A percentile compares a stretch with the other conserved stretches of the same genome.
Evolutionary conservation across 2,888 invertebrate genomes (phyloP).

Genomic region (Helobdella robusta): DNA sequence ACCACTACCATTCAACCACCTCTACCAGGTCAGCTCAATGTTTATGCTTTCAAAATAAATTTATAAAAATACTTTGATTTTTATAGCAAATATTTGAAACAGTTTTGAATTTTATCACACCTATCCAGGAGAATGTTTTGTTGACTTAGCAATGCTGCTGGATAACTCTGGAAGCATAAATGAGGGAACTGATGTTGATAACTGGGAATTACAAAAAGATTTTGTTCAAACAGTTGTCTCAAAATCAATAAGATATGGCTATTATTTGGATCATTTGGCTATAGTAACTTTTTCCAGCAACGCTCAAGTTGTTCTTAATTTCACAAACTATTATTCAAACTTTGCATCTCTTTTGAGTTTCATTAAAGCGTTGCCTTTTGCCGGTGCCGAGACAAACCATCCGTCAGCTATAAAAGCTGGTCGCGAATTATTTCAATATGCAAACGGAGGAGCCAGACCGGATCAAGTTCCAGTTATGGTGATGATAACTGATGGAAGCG

Average conservation of each 20-base stretch:
- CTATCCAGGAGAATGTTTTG: constrained; percentile 15
- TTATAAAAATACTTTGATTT: neutral
- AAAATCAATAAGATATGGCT: constrained; percentile 16
- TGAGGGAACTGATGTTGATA: constrained; percentile 21
- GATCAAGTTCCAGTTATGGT: constrained; percentile 10
- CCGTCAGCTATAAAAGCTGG: constrained; percentile 4
- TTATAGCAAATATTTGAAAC: too few relatives aligned
- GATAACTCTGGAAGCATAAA: constrained; percentile 30
- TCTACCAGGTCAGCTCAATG: constrained; percentile 4
- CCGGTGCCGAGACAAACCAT: constrained; percentile 21
- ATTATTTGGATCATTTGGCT: constrained; percentile 26
- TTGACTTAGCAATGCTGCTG: constrained; percentile 14
- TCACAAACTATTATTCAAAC: constrained; percentile 6
- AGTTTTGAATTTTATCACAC: neutral
- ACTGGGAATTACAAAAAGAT: constrained; percentile 21
- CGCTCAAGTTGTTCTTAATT: constrained; percentile 15
- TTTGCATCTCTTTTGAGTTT: neutral
- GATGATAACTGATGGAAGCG: constrained; percentile 21
- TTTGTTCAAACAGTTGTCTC: constrained; percentile 16
- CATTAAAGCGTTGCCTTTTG: constrained; percentile 23
- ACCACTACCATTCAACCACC: constrained; percentile 13
- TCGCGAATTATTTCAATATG: constrained; percentile 5
- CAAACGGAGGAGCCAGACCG: constrained; percentile 11
- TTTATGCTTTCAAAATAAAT: neutral
- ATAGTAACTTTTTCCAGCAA: constrained; percentile 23